Evolutionary conservation across 1,140 invertebrate species (phyloP).

Genomic region (Varroa destructor): DNA sequence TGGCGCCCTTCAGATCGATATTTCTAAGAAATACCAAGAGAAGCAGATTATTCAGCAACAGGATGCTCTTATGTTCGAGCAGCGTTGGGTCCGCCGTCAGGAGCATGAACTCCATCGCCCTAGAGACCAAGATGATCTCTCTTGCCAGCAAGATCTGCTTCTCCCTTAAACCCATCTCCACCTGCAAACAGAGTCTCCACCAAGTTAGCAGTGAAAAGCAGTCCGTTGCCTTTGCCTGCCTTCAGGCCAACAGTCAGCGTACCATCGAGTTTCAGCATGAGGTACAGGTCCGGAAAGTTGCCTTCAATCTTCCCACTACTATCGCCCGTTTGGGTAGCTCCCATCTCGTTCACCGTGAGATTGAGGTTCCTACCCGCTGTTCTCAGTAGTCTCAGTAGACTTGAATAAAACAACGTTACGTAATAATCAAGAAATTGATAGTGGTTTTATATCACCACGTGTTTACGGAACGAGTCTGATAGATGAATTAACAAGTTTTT

Average conservation of each 20-base stretch:
- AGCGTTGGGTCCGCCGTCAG: background rate
- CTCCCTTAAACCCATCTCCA: background rate
- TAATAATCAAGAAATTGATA: too few relatives aligned
- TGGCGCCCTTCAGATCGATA: background rate
- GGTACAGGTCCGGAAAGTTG: slow-evolving; percentile 13
- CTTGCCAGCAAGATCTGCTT: slow-evolving; percentile 11
- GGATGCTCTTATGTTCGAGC: background rate
- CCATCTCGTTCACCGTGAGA: slow-evolving; percentile 14
- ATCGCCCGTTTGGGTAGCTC: background rate
- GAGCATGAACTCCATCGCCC: background rate
- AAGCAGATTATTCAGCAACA: background rate
- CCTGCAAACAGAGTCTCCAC: background rate
- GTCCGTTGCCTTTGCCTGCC: slow-evolving; percentile 11
- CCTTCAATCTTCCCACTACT: background rate
- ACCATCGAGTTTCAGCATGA: slow-evolving; percentile 17
- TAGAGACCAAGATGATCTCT: slow-evolving; percentile 15
- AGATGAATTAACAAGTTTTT: too few relatives aligned
- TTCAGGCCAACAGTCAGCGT: slow-evolving; percentile 1
- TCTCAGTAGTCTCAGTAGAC: background rate
- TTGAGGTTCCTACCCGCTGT: slow-evolving; percentile 19
- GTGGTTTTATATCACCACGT: too few relatives aligned
- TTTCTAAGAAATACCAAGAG: background rate
- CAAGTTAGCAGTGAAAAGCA: background rate
- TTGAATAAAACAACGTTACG: too few relatives aligned
- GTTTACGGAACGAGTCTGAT: too few relatives aligned